phyloP scores from a whole-genome alignment of 1,140 invertebrate genomes.

The Babylonia areolata region DNA sequence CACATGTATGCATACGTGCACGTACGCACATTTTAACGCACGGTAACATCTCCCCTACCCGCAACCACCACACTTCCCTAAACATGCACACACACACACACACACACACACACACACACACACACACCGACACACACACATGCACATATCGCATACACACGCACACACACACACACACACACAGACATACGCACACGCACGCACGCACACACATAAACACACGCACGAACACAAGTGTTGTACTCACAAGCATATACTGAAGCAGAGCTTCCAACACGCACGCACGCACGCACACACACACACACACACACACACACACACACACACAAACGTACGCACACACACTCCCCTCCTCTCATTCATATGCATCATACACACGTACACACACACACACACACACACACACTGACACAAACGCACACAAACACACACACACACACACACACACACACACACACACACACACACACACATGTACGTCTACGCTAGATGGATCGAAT shows the following conservation, averaged over 20 bases:
- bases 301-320: not conserved
- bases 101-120: not conserved
- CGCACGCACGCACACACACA: not conserved
- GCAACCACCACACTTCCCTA: no score
- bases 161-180: slow-evolving; percentile 4
- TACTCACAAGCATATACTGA: no score
- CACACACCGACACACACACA: not conserved
- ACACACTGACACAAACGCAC: not conserved
- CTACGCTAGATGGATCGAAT: no score
- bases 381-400: not conserved
- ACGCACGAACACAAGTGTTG: not conserved
- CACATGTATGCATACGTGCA: not conserved
- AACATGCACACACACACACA: not conserved
- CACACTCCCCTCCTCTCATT: no score
- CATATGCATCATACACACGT: no score
- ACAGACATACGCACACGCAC: not conserved
- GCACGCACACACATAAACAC: not conserved
- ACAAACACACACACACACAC: slow-evolving; percentile 1
- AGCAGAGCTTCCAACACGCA: no score
- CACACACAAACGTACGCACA: not conserved
- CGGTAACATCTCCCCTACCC: no score
- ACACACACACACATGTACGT: not conserved
- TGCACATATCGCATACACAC: not conserved
- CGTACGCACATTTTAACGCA: no score
- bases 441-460: slow-evolving; percentile 21